These are phyloP conservation scores for Meloe dianella DNA, from an alignment of 2,888 invertebrate species.

Conservation along the genomic window DNA sequence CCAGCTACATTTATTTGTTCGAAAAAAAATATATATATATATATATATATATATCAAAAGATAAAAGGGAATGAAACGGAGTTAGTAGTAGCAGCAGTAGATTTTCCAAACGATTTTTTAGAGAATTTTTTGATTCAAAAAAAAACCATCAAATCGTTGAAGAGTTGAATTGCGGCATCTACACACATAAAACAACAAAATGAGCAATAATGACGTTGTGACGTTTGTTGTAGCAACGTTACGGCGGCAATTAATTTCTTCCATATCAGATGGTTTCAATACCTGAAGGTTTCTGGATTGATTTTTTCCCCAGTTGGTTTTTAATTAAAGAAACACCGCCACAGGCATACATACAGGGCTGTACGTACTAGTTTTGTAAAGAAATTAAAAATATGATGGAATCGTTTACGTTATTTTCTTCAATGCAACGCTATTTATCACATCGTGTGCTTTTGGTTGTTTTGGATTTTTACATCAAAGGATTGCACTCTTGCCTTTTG, in stretches of 20 bases:
- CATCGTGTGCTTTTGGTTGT: conserved; percentile 40
- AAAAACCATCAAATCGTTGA: conserved; percentile 27
- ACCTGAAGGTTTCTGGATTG: conserved; percentile 47
- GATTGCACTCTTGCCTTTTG: conserved; percentile 49
- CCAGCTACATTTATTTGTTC: conserved; percentile 22
- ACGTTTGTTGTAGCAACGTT: not conserved
- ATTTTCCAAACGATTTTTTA: conserved; percentile 10
- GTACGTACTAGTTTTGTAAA: conserved; percentile 18
- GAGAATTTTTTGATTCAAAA: conserved; percentile 12
- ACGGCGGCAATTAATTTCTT: conserved; percentile 52
- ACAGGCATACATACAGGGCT: conserved; percentile 22
- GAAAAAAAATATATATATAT: conserved; percentile 16
- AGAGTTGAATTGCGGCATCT: conserved; percentile 8
- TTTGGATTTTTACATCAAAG: conserved; percentile 48
- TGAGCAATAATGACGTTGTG: not conserved
- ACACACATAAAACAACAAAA: not conserved
- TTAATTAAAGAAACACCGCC: conserved; percentile 50
- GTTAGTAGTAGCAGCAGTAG: too few relatives aligned
- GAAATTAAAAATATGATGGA: not conserved
- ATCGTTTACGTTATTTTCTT: not conserved
- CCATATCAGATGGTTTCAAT: conserved; percentile 54
- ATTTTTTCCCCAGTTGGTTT: conserved; percentile 48
- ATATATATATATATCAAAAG: conserved; percentile 9
- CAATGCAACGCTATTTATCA: conserved; percentile 45
- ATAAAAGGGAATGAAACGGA: not conserved